These are phyloP conservation scores for Agelastica alni DNA, from an alignment of 2,888 invertebrate species.

Conservation along the genomic window DNA sequence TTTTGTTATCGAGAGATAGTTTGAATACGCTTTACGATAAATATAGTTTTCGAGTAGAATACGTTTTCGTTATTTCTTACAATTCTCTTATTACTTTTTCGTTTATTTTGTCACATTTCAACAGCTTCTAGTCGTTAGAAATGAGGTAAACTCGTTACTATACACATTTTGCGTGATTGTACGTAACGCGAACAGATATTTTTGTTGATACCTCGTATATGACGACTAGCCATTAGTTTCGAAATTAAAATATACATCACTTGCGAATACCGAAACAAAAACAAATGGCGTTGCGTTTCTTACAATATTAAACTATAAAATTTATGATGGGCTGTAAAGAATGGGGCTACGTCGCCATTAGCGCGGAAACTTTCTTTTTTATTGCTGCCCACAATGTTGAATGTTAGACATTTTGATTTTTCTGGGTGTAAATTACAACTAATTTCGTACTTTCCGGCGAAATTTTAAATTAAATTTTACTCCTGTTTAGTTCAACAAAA, in stretches of 20 bases:
- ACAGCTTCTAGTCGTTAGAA: too few species aligned
- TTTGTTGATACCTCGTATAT: slow-evolving; percentile 11
- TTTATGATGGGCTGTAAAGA: slow-evolving; percentile 55
- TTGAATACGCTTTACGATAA: too few species aligned
- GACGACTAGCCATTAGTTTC: slow-evolving; percentile 52
- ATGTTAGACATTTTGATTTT: slow-evolving; percentile 49
- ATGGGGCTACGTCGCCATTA: slow-evolving; percentile 52
- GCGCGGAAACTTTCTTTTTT: slow-evolving; percentile 52
- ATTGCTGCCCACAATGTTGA: slow-evolving; percentile 50
- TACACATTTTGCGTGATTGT: too few species aligned
- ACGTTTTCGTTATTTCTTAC: too few species aligned
- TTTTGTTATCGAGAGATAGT: too few species aligned
- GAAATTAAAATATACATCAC: slow-evolving; percentile 58
- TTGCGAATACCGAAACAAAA: slow-evolving; percentile 52
- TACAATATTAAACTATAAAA: slow-evolving; percentile 55
- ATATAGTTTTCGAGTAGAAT: too few species aligned
- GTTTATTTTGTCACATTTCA: too few species aligned
- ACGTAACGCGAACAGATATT: too few species aligned
- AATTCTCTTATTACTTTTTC: too few species aligned
- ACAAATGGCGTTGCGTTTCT: slow-evolving; percentile 53
- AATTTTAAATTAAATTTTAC: slow-evolving; percentile 14
- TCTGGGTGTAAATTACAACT: slow-evolving; percentile 35
- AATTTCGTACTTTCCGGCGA: slow-evolving; percentile 20
- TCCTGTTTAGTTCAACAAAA: too few species aligned
- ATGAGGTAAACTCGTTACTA: too few species aligned